A percentile compares a stretch with the other conserved stretches of the same genome.
phyloP scores from a whole-genome alignment of 2,113 vertebrate species.

The Circaetus cinerascens region DNA sequence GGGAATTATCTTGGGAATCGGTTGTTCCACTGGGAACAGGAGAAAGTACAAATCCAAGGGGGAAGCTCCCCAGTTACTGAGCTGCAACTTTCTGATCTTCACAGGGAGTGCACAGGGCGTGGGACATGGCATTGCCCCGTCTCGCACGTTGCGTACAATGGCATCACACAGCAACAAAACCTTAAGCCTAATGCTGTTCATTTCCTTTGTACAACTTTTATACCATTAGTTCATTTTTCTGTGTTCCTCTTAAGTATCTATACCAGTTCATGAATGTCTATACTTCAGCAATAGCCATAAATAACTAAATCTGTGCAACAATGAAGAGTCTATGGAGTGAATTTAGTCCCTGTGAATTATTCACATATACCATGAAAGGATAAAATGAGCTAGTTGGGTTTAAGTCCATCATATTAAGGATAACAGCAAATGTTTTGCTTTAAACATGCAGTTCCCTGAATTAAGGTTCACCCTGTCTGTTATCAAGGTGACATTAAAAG shows the following conservation, averaged over 20 bases:
- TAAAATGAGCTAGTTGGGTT: neutral
- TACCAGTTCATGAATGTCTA: rapidly evolving
- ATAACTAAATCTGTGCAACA: neutral
- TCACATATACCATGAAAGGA: neutral
- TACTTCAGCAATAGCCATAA: neutral
- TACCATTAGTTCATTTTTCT: neutral
- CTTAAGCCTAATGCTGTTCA: neutral
- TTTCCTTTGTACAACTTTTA: neutral
- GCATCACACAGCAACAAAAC: neutral
- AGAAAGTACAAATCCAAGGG: neutral
- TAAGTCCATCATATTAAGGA: neutral
- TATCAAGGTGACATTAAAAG: neutral
- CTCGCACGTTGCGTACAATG: rapidly evolving
- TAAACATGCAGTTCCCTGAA: neutral
- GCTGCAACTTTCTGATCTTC: neutral
- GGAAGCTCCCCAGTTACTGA: neutral
- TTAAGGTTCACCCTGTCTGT: neutral
- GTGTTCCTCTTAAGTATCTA: neutral
- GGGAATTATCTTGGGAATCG: neutral
- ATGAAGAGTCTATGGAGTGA: neutral
- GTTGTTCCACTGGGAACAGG: neutral
- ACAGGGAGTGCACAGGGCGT: neutral
- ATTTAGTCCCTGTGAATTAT: neutral
- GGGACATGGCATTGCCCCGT: neutral
- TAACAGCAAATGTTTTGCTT: neutral